Evolutionary conservation across 2,888 invertebrate genomes (phyloP).

Genomic region (Zaprionus bogoriensis): DNA sequence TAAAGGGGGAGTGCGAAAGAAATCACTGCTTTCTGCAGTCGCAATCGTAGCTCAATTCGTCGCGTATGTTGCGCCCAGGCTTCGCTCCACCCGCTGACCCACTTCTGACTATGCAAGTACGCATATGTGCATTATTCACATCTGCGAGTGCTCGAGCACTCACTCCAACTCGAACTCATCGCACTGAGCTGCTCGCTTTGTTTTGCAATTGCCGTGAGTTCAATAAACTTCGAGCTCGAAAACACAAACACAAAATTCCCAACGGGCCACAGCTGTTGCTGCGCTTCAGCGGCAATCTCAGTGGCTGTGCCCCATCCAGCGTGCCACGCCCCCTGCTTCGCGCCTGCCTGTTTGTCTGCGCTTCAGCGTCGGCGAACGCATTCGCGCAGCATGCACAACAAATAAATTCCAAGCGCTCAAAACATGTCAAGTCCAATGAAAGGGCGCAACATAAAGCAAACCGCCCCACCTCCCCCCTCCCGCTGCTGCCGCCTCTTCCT

Average conservation of each 20-base stretch:
- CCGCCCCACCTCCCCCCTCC: background rate
- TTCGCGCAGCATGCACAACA: conserved; percentile 53
- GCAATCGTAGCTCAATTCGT: conserved; percentile 31
- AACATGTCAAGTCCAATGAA: conserved; percentile 72
- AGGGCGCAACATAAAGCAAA: conserved; percentile 32
- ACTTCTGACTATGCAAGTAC: conserved; percentile 30
- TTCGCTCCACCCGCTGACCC: conserved; percentile 55
- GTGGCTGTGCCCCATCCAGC: conserved; percentile 14
- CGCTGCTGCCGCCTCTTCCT: background rate
- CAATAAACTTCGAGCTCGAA: conserved; percentile 57
- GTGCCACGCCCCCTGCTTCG: background rate
- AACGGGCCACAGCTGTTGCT: conserved; percentile 64
- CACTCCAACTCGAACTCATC: background rate
- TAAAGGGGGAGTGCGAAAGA: background rate
- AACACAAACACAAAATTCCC: conserved; percentile 43
- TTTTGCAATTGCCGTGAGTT: conserved; percentile 57
- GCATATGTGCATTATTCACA: background rate
- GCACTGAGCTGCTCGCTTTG: conserved; percentile 42
- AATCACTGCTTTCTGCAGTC: conserved; percentile 47
- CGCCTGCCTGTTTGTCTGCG: conserved; percentile 52
- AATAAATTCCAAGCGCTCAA: conserved; percentile 67
- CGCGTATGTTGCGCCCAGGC: background rate
- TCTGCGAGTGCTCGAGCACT: background rate
- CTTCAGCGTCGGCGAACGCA: conserved; percentile 40
- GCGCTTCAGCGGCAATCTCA: conserved; percentile 64